These are phyloP conservation scores for Synanceia verrucosa DNA, from an alignment of 2,797 vertebrate genomes.

Conservation along the genomic window DNA sequence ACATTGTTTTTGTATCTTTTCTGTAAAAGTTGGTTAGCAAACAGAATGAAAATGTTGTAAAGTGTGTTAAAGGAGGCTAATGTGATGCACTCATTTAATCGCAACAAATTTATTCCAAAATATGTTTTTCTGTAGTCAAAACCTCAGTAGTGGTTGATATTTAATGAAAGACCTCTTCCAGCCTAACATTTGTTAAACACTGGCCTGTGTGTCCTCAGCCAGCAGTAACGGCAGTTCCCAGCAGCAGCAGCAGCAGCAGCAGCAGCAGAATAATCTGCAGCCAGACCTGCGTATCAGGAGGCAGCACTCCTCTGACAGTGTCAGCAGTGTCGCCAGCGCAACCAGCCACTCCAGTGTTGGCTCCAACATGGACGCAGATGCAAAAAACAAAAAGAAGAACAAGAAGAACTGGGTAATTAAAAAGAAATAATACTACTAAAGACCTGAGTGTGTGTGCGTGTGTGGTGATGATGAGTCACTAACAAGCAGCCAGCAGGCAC, in stretches of 20 bases:
- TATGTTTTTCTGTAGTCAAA: not conserved
- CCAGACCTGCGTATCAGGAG: slow-evolving; percentile 93
- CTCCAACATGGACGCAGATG: slow-evolving; percentile 92
- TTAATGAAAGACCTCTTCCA: not conserved
- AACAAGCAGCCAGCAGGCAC: not conserved
- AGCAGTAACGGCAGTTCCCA: slow-evolving; percentile 72
- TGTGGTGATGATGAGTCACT: not conserved
- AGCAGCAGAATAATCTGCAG: slow-evolving; percentile 74
- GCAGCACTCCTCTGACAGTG: slow-evolving; percentile 97
- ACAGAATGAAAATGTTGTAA: no score
- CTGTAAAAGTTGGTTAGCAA: not conserved
- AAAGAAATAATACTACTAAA: not conserved
- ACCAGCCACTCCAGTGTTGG: slow-evolving; percentile 98
- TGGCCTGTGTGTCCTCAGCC: slow-evolving; percentile 39
- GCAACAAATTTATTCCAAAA: not conserved
- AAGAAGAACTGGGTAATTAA: slow-evolving; percentile 95
- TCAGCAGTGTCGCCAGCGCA: slow-evolving; percentile 95
- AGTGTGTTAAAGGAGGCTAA: not conserved
- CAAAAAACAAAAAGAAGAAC: slow-evolving; percentile 93
- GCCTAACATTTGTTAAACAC: not conserved
- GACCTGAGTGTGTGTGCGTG: not conserved
- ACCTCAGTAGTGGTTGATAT: not conserved
- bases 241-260: slow-evolving; percentile 33
- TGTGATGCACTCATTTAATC: not conserved
- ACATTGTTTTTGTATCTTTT: no score